These are phyloP conservation scores for Archips xylosteana DNA, from an alignment of 2,888 invertebrate genomes.

Conservation along the genomic window DNA sequence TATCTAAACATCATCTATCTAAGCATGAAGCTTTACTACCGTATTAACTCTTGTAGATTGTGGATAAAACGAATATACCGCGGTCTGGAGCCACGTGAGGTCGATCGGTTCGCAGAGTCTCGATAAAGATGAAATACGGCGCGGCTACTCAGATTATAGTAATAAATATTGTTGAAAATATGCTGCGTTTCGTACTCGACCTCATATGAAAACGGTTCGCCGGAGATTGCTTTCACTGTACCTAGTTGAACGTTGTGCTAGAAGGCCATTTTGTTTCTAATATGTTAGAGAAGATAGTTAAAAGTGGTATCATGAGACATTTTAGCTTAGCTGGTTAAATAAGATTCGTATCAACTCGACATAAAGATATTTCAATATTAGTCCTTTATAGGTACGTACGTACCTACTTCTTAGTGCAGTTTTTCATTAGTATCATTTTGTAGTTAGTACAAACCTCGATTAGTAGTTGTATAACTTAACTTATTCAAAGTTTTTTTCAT, in stretches of 20 bases:
- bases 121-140: constrained; percentile 66
- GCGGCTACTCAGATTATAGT: constrained; percentile 60
- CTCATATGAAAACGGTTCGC: constrained; percentile 51
- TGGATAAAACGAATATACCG: constrained; percentile 39
- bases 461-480: no score
- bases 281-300: no score
- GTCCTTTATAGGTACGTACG: no score
- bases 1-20: constrained; percentile 10
- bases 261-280: no score
- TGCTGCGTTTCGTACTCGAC: constrained; percentile 53
- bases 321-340: no score
- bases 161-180: constrained; percentile 67
- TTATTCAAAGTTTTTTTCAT: no score
- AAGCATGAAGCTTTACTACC: constrained; percentile 25
- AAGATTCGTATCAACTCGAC: no score
- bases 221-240: constrained; percentile 50
- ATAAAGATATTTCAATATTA: no score
- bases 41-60: constrained; percentile 38
- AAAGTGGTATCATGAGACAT: neutral
- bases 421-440: no score
- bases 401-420: no score
- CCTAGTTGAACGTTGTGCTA: neutral
- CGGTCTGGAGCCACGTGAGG: constrained; percentile 51
- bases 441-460: no score
- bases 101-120: constrained; percentile 55